Conservation (phyloP, 2,888 invertebrate genomes). For the Hanleya hanleyi region DNA sequence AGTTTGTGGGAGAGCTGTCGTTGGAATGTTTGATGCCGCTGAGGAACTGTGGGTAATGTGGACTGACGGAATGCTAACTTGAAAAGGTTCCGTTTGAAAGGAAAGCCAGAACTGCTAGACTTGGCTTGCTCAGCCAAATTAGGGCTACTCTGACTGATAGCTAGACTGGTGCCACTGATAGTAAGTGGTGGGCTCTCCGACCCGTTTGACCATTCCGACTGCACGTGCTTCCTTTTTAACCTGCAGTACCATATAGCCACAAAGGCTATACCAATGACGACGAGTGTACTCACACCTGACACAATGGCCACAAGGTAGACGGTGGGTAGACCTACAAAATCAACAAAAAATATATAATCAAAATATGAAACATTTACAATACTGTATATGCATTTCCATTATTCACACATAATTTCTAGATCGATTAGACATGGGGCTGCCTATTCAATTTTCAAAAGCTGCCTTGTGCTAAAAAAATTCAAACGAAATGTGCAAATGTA, state of each 20-base stretch:
- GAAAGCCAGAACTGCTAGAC: conserved; percentile 16
- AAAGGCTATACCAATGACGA: conserved; percentile 45
- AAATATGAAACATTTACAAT: no score
- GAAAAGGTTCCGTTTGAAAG: conserved; percentile 46
- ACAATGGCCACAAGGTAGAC: conserved; percentile 46
- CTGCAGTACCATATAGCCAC: conserved; percentile 50
- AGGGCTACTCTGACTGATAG: conserved; percentile 69
- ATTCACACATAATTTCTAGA: no score
- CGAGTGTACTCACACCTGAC: conserved; percentile 38
- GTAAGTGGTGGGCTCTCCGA: conserved; percentile 12
- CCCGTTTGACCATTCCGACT: conserved; percentile 23
- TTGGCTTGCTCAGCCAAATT: conserved; percentile 53
- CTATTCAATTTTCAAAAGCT: no score
- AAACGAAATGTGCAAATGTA: no score
- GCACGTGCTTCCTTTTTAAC: conserved; percentile 13
- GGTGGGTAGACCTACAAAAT: conserved; percentile 48
- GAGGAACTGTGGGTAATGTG: conserved; percentile 87
- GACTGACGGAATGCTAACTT: conserved; percentile 83
- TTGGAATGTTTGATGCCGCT: conserved; percentile 87
- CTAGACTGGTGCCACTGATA: conserved; percentile 32
- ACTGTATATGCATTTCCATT: no score
- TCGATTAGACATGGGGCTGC: no score
- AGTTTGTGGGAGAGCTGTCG: conserved; percentile 86
- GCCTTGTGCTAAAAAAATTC: no score
- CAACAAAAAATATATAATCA: no score